phyloP scores from a whole-genome alignment of 1,140 invertebrate genomes.

The Drosophila pachea region DNA sequence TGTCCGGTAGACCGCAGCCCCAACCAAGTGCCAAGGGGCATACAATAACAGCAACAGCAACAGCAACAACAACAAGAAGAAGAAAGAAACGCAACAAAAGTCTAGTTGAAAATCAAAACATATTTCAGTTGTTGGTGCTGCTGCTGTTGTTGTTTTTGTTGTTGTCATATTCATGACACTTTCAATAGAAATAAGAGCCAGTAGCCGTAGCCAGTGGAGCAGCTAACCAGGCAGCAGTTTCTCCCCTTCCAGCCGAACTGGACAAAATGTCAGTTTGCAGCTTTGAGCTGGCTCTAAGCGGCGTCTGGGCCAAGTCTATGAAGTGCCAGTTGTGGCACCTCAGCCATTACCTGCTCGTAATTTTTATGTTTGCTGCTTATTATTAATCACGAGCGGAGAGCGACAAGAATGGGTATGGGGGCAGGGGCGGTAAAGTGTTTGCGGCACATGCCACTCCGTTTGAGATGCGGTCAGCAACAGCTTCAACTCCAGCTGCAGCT shows the following conservation, averaged over 20 bases:
- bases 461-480: slow-evolving; percentile 40
- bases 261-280: slow-evolving; percentile 61
- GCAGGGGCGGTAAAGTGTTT: slow-evolving; percentile 39
- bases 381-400: slow-evolving; percentile 62
- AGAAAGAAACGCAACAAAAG: slow-evolving; percentile 55
- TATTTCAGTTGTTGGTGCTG: slow-evolving; percentile 41
- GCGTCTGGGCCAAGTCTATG: slow-evolving; percentile 56
- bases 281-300: slow-evolving; percentile 38
- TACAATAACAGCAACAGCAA: slow-evolving; percentile 9
- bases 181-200: slow-evolving; percentile 75
- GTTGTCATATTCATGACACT: slow-evolving; percentile 59
- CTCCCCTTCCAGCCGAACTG: slow-evolving; percentile 24
- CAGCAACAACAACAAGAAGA: too few species aligned
- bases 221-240: slow-evolving; percentile 46
- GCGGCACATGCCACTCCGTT: slow-evolving; percentile 73
- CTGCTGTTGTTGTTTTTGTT: slow-evolving; percentile 30
- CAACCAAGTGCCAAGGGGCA: slow-evolving; percentile 19
- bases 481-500: slow-evolving; percentile 1
- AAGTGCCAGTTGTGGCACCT: slow-evolving; percentile 76
- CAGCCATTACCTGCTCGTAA: slow-evolving; percentile 9
- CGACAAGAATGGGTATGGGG: slow-evolving; percentile 2
- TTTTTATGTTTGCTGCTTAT: slow-evolving; percentile 38
- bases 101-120: slow-evolving; percentile 75
- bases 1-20: slow-evolving; percentile 15
- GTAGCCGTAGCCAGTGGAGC: slow-evolving; percentile 47